These are phyloP conservation scores for Betta splendens DNA, from an alignment of 2,797 vertebrate genomes.

Conservation along the genomic window DNA sequence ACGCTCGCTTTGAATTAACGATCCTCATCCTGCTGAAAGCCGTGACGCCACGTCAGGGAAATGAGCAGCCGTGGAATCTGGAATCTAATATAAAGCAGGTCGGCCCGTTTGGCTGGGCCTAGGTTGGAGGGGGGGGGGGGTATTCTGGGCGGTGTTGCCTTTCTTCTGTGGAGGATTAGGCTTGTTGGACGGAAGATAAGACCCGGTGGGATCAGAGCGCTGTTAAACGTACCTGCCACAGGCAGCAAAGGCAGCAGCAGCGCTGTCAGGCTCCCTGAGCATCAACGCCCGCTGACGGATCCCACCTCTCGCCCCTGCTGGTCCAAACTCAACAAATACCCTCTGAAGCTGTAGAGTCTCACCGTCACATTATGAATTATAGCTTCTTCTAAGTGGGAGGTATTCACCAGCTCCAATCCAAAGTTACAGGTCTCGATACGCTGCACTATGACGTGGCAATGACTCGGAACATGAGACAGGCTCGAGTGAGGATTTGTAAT, in stretches of 20 bases:
- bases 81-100: slow-evolving; percentile 34
- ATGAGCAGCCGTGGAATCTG: slow-evolving; percentile 63
- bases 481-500: slow-evolving; percentile 45
- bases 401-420: no score
- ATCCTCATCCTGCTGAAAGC: slow-evolving; percentile 2
- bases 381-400: no score
- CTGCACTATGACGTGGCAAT: no score
- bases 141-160: slow-evolving; percentile 61
- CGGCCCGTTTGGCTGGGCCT: slow-evolving; percentile 20
- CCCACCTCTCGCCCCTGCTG: slow-evolving; percentile 22
- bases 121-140: slow-evolving; percentile 28
- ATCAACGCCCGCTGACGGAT: slow-evolving; percentile 48
- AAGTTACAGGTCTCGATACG: no score
- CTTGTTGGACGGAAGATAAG: slow-evolving; percentile 78
- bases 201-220: slow-evolving; percentile 70
- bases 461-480: no score
- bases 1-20: not conserved
- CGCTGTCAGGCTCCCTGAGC: slow-evolving; percentile 72
- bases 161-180: slow-evolving; percentile 71
- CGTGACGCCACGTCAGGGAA: slow-evolving; percentile 35
- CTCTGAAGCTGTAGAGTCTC: slow-evolving; percentile 16
- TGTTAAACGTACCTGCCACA: slow-evolving; percentile 74
- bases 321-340: slow-evolving; percentile 30
- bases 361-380: not conserved
- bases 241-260: slow-evolving; percentile 60